Conservation (phyloP, 2,888 invertebrate species). For the Rhopalosiphum nymphaeae region DNA sequence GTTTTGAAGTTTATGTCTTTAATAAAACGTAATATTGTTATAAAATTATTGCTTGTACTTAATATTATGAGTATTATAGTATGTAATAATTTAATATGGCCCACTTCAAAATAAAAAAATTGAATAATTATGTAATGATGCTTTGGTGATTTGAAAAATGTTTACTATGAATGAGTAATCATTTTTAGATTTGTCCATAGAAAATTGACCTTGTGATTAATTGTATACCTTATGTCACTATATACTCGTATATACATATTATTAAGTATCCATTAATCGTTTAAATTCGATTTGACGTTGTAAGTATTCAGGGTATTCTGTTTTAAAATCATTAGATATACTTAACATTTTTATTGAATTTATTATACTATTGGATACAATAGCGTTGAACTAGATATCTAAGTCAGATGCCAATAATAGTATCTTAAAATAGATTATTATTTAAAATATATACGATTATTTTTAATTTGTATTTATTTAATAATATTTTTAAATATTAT, state of each 20-base stretch:
- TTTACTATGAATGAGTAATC: neutral
- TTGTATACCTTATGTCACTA: neutral
- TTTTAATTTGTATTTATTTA: neutral
- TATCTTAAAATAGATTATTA: neutral
- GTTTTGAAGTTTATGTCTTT: neutral
- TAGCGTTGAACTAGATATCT: neutral
- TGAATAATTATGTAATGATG: neutral
- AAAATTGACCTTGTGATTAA: slow-evolving; percentile 14
- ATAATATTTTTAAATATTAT: neutral
- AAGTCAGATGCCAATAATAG: neutral
- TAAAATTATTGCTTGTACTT: neutral
- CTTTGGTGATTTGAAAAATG: neutral
- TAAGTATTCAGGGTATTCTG: neutral
- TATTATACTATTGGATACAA: neutral
- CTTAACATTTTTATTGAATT: neutral
- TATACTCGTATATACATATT: neutral
- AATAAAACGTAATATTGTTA: neutral
- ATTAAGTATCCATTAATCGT: neutral
- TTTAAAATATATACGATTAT: neutral
- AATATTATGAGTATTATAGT: neutral
- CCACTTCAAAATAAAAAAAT: neutral
- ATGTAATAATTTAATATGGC: neutral
- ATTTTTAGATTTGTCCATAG: slow-evolving; percentile 9
- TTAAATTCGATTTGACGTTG: neutral
- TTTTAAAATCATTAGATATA: neutral